Evolutionary conservation across 2,797 vertebrate species (phyloP).

Genomic region (Xiphophorus birchmanni): DNA sequence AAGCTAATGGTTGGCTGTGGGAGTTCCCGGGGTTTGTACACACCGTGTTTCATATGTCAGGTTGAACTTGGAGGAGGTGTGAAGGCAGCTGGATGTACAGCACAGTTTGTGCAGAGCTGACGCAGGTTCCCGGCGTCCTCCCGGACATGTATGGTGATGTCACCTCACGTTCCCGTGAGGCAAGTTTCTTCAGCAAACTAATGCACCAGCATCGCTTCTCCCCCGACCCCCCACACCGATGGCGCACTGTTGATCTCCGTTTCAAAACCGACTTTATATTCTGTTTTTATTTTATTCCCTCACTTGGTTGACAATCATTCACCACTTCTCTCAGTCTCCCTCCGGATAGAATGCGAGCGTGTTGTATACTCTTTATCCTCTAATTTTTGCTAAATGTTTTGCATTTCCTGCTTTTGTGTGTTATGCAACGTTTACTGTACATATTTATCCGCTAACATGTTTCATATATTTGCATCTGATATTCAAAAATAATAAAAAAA

Average conservation of each 20-base stretch:
- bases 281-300: constrained; percentile 38
- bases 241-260: constrained; percentile 32
- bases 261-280: constrained; percentile 20
- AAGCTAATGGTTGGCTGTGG: constrained; percentile 32
- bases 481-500: constrained; percentile 56
- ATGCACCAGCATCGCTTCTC: constrained; percentile 61
- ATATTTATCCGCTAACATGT: constrained; percentile 84
- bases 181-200: constrained; percentile 47
- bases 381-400: constrained; percentile 65
- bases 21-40: constrained; percentile 46
- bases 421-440: constrained; percentile 82
- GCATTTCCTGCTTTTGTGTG: constrained; percentile 74
- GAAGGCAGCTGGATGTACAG: constrained; percentile 42
- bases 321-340: constrained; percentile 59
- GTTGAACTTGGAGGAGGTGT: constrained; percentile 14
- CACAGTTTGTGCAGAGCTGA: constrained; percentile 21
- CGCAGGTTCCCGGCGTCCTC: constrained; percentile 40
- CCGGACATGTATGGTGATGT: not conserved
- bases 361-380: constrained; percentile 52
- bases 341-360: constrained; percentile 53
- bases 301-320: constrained; percentile 77
- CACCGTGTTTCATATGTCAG: constrained; percentile 29
- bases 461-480: constrained; percentile 86
- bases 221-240: constrained; percentile 8
- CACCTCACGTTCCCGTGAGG: constrained; percentile 46